These are phyloP conservation scores for Ochropleura plecta DNA, from an alignment of 2,888 invertebrate genomes.

Conservation along the genomic window DNA sequence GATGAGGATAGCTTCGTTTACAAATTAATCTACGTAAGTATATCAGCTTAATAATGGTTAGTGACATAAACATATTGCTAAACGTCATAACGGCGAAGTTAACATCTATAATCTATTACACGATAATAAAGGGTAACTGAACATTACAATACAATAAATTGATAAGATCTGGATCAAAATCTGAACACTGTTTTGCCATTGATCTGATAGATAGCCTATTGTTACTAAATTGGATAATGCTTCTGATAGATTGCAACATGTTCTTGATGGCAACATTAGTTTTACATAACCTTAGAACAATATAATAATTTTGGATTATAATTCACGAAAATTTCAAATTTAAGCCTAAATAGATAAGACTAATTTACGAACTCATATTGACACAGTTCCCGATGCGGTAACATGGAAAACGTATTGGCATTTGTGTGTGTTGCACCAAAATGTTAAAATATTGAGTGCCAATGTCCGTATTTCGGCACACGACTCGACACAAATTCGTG, in stretches of 20 bases:
- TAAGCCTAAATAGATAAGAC: constrained; percentile 22
- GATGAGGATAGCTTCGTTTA: not conserved
- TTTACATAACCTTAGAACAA: constrained; percentile 15
- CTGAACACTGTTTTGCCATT: constrained; percentile 49
- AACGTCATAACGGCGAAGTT: constrained; percentile 32
- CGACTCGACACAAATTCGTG: constrained; percentile 64
- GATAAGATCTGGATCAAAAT: constrained; percentile 53
- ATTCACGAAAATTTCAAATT: constrained; percentile 18
- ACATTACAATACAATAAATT: constrained; percentile 46
- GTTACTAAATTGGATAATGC: constrained; percentile 35
- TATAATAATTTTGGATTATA: not conserved
- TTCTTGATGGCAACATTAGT: constrained; percentile 14
- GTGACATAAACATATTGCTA: constrained; percentile 38
- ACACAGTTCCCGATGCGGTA: constrained; percentile 49
- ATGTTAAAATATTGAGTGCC: constrained; percentile 56
- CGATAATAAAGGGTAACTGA: constrained; percentile 34
- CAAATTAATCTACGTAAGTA: constrained; percentile 10
- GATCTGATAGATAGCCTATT: constrained; percentile 49
- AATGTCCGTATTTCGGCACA: constrained; percentile 58
- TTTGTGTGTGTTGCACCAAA: constrained; percentile 52
- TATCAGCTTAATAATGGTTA: not conserved
- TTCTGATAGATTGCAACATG: constrained; percentile 40
- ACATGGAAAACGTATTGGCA: constrained; percentile 36
- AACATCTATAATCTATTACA: constrained; percentile 49
- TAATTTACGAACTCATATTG: constrained; percentile 25